Evolutionary conservation across 2,113 vertebrate genomes (phyloP), one percentile per base, ranked within the genome.

Genomic region (Malurus melanocephalus): DNA sequence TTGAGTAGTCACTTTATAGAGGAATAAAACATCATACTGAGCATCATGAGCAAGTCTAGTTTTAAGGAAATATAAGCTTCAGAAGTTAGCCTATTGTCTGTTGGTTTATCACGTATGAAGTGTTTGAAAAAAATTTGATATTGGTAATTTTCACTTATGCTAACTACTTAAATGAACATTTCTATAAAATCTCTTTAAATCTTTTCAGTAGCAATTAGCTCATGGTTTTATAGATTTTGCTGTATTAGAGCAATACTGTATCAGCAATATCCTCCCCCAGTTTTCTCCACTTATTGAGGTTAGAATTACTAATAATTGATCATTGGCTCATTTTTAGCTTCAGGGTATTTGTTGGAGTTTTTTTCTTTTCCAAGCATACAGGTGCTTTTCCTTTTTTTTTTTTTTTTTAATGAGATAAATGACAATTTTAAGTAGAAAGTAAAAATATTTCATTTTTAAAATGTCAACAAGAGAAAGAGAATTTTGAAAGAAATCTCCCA

Each of bases 41-140:
- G 24, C 56, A 85, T 71, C 30, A 84, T 71, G 22, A 88, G 20
- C 33, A 65, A 64, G 33, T 32, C 73, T 89, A 93, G 35, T 52
- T 90, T 80, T 75, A 81, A 91, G 65, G 86, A 88, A 94, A 94
- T 78, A 69, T 42, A 72, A 91, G 23, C 33, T 91, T 91, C 66
- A 73, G 12, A 90, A 92, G 5, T 82, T 77, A 93, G 42, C 17
- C 64, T 92, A 67, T 67, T 77, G 65, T 48, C 17, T 94, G 27
- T 64, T 88, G 40, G 32, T 93, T 85, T 90, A 83, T 68, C 42
- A 64, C 1, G 8, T 77, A 53, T 6, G 6, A 76, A 73, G 69
- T n/a, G 8, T 51, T 87, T 57, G 51, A 73, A 79, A 88, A 88
- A 88, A 46, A 42, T 80, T 28, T 83, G 57, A 89, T 82, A 80